These are phyloP conservation scores for Labrus mixtus DNA, from an alignment of 2,113 vertebrate species.

Conservation along the genomic window DNA sequence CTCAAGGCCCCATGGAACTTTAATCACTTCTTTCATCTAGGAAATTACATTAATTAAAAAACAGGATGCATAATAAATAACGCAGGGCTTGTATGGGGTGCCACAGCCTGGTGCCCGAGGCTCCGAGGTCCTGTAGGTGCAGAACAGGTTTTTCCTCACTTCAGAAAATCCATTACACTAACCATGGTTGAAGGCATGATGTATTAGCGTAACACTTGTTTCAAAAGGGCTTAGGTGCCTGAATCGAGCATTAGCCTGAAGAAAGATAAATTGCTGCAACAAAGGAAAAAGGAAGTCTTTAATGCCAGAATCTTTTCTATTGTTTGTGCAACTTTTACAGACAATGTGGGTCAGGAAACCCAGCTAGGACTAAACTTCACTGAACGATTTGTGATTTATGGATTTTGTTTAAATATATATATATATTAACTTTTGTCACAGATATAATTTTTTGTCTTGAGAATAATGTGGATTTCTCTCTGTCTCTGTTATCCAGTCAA, in stretches of 20 bases:
- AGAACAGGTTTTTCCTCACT: slow-evolving; percentile 50
- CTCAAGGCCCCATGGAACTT: slow-evolving; percentile 61
- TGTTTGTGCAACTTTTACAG: slow-evolving; percentile 47
- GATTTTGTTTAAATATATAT: background rate
- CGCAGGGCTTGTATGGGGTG: slow-evolving; percentile 50
- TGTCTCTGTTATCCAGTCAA: slow-evolving; percentile 33
- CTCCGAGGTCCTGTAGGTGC: slow-evolving; percentile 49
- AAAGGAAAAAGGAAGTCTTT: slow-evolving; percentile 27
- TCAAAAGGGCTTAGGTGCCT: slow-evolving; percentile 20
- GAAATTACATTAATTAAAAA: slow-evolving; percentile 81
- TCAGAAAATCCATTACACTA: slow-evolving; percentile 45
- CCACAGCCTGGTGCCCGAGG: slow-evolving; percentile 56
- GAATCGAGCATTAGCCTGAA: slow-evolving; percentile 33
- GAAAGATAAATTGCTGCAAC: slow-evolving; percentile 40
- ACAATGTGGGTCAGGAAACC: slow-evolving; percentile 53
- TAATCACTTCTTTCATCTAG: slow-evolving; percentile 77
- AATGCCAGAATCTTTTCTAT: slow-evolving; percentile 23
- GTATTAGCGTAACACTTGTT: slow-evolving; percentile 24
- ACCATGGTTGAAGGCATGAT: slow-evolving; percentile 41
- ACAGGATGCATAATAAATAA: slow-evolving; percentile 77
- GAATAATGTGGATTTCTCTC: slow-evolving; percentile 26
- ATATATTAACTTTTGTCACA: background rate
- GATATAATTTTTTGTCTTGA: slow-evolving; percentile 28
- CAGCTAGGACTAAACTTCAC: slow-evolving; percentile 23
- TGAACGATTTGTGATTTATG: background rate